Conservation (phyloP, 2,888 invertebrate genomes). For the Lasioglossum villosulum region DNA sequence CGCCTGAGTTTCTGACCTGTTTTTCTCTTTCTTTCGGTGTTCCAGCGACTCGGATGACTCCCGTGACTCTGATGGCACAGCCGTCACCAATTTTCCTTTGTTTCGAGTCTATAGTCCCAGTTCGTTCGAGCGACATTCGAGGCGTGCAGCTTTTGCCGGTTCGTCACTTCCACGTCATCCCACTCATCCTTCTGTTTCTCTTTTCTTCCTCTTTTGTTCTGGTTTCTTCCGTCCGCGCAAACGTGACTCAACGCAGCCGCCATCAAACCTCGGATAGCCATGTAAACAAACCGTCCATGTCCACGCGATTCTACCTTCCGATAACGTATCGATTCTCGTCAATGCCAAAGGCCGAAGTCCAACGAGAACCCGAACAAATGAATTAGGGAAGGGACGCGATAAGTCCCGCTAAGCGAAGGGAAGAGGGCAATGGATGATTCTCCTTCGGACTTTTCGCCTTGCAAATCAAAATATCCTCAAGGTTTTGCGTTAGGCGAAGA, state of each 20-base stretch:
- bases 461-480: neutral
- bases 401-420: too few relatives aligned
- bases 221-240: neutral
- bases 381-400: neutral
- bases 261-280: neutral
- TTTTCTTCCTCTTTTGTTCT: neutral
- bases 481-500: neutral
- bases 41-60: neutral
- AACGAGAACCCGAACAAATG: neutral
- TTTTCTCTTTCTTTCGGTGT: neutral
- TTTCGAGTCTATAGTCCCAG: neutral
- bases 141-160: neutral
- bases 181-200: neutral
- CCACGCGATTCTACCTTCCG: neutral
- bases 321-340: slow-evolving; percentile 5
- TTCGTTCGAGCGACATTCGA: neutral
- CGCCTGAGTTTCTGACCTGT: neutral
- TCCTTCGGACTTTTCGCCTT: too few relatives aligned
- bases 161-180: neutral
- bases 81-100: neutral
- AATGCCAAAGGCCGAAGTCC: neutral
- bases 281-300: neutral
- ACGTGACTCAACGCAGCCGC: neutral
- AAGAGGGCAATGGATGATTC: too few relatives aligned
- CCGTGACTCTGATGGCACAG: neutral